These are phyloP conservation scores for Bimastos eiseni DNA, from an alignment of 2,888 invertebrate genomes.

Conservation along the genomic window DNA sequence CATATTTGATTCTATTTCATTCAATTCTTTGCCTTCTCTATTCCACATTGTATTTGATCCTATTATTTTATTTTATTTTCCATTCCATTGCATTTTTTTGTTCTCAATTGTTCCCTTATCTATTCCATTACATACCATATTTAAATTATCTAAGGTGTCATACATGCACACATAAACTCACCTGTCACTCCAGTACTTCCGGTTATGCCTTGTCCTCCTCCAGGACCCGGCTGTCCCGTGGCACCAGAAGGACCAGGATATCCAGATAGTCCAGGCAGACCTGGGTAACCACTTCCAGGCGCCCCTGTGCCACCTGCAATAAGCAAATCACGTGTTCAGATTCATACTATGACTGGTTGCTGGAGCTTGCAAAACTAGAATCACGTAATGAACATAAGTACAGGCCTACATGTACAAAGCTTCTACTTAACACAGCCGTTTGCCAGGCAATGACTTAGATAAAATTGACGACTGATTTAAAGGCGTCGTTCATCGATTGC, in stretches of 20 bases:
- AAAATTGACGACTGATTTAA: no score
- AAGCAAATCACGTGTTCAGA: neutral
- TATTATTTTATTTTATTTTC: neutral
- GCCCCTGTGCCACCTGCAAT: constrained; percentile 21
- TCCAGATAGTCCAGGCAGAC: constrained; percentile 34
- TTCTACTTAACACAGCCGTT: no score
- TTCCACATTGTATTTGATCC: neutral
- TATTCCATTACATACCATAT: neutral
- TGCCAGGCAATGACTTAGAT: no score
- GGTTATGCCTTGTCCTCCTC: neutral
- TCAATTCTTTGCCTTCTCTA: neutral
- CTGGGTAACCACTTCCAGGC: neutral
- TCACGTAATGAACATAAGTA: neutral
- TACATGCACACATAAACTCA: neutral
- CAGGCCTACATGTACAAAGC: no score
- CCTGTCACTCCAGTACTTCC: neutral
- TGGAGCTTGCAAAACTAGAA: neutral
- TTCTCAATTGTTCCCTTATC: neutral
- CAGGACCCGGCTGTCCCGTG: neutral
- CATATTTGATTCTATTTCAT: neutral
- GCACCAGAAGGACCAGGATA: neutral
- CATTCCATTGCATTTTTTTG: neutral
- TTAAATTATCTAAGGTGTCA: no score
- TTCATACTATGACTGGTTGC: neutral
- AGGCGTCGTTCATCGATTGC: no score